Base-by-base conservation (phyloP, 1,140 invertebrate species). In the Bombus sibiricus region DNA sequence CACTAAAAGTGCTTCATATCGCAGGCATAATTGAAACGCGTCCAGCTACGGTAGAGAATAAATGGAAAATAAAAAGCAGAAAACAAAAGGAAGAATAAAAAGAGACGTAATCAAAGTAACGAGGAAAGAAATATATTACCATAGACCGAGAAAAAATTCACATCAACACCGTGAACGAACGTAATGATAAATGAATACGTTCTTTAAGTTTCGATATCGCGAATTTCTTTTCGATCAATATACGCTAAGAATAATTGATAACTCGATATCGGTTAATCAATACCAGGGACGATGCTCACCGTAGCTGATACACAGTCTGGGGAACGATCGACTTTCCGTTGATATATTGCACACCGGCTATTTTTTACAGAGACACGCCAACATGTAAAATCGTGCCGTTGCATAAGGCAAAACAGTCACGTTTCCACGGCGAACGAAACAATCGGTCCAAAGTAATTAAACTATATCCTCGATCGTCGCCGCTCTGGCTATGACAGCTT, bases 231-330 rank as follows among this genome's bases (percentile, higher is more conserved):
- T 28, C 39, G 28, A 53, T 41, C 72, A n/a, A 75, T 66, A 75
- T 37, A 43, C 64, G 82, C n/a, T 78, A 34, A 71, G 37, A 13
- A 71, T 83, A 83, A 83, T 83, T 83, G 82, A 78, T 83, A 83
- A 83, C 37, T 64, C 82, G 64, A 83, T 83, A 83, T 83, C 81
- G 74, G 81, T 57, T 76, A 77, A 77, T 83, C 81, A 64, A 83
- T 83, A 77, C 62, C 47, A 53, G 47, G 18, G 47, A 53, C 47
- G 47, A 41, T 6, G 28, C 15, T 64, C 41, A 47, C 25, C n/a
- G n/a, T 3, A 32, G 13, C 43, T 72, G n/a, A 74, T 82, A 18
- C 57, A 64, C 13, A 43, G 32, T 18, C 34, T 34, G 32, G 12
- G 5, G 1, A 64, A 22, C 10, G 25, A 43, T 47, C 13, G 25